A percentile compares a stretch with the other conserved stretches of the same genome.
These are phyloP conservation scores for Intellagama lesueurii DNA, from an alignment of 2,797 vertebrate genomes.

Conservation along the genomic window DNA sequence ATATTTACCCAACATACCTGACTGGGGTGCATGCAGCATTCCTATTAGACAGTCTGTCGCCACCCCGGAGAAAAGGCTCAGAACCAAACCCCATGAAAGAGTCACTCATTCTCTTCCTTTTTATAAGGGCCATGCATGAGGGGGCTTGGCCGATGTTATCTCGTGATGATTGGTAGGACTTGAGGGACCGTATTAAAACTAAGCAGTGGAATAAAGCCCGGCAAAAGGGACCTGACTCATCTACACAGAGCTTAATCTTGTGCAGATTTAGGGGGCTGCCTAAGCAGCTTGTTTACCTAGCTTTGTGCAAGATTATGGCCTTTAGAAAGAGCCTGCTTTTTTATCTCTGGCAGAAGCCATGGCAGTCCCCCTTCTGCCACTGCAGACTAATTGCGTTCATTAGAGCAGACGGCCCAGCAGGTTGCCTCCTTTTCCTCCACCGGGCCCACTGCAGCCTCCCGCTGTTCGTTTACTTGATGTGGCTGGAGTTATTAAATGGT, in stretches of 20 bases:
- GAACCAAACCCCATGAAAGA: not conserved
- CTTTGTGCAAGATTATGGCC: slow-evolving; percentile 26
- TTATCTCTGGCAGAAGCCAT: not conserved
- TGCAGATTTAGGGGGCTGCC: slow-evolving; percentile 23
- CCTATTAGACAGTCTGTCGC: not conserved
- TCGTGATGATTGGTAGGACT: not conserved
- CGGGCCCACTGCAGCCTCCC: slow-evolving; percentile 21
- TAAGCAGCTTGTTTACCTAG: slow-evolving; percentile 45
- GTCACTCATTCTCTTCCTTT: not conserved
- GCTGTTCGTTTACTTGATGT: slow-evolving; percentile 20
- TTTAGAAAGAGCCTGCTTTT: not conserved
- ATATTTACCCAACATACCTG: not conserved
- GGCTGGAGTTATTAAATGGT: slow-evolving; percentile 49
- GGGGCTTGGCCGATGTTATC: not conserved
- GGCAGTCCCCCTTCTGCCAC: slow-evolving; percentile 10
- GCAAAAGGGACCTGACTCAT: slow-evolving; percentile 26
- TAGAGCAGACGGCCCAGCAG: slow-evolving; percentile 31
- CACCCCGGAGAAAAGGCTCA: not conserved
- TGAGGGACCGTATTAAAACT: slow-evolving; percentile 23
- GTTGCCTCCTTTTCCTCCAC: slow-evolving; percentile 22
- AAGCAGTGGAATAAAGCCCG: slow-evolving; percentile 5
- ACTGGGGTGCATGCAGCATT: too few relatives aligned
- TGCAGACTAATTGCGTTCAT: slow-evolving; percentile 15
- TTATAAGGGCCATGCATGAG: not conserved
- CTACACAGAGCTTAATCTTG: slow-evolving; percentile 16